Evolutionary conservation across 1,140 invertebrate species (phyloP), one percentile per base, ranked within the genome.

Genomic region (Acyrthosiphon pisum): DNA sequence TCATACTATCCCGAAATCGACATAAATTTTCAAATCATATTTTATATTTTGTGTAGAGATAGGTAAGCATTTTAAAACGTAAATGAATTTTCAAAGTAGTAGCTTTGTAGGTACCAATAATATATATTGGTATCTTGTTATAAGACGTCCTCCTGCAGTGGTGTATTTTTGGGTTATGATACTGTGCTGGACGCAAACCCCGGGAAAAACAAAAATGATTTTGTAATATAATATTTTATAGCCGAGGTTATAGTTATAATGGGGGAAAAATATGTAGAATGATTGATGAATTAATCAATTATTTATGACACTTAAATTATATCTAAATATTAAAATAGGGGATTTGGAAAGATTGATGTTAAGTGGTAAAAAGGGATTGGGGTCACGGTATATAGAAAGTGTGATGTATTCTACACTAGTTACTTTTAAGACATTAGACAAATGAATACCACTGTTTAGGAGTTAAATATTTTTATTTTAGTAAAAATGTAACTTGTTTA

Each of bases 261-360:
- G 30, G 30, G n/a, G 7, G 18, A 76, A n/a, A 76, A n/a, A n/a
- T 68, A n/a, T 76, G 14, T 76, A n/a, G 60, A 76, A 76, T 76
- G 60, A 76, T 76, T 76, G 60, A 76, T 76, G 60, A 76, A 76
- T 76, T 76, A n/a, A 76, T 76, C 60, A 76, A 76, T n/a, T 76
- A 76, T n/a, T 76, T 76, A 76, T 76, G 60, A 76, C 60, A 76
- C 60, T 76, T 76, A 20, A 68, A 68, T 68, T 76, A 76, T n/a
- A 76, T 76, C 60, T 76, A 18, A 76, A 76, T 76, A n/a, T n/a
- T 18, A 76, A 76, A n/a, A 76, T 30, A 76, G n/a, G 60, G n/a
- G 30, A 76, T 76, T 76, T n/a, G 30, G 60, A 4, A 76, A 76
- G 60, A 76, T 76, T 76, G 60, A 76, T 76, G 60, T 76, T 76